These are phyloP conservation scores for Platyscelio sp. DNA, from an alignment of 2,888 invertebrate species.

Conservation along the genomic window DNA sequence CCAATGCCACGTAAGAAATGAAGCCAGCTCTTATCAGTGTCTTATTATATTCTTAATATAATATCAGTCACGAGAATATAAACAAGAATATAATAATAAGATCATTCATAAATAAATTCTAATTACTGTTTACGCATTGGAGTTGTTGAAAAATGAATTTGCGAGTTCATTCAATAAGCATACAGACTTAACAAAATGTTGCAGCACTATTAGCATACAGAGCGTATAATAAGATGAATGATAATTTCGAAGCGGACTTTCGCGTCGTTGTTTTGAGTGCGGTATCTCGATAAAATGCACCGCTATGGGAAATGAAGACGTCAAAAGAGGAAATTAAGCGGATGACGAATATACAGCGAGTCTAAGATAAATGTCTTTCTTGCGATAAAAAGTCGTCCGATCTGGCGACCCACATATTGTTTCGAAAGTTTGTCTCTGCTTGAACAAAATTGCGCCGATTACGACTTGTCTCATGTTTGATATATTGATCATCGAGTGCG, in stretches of 20 bases:
- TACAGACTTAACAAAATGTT: constrained; percentile 15
- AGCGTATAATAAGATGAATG: constrained; percentile 39
- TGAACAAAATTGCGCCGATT: constrained; percentile 43
- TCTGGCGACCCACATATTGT: constrained; percentile 31
- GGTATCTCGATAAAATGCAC: constrained; percentile 24
- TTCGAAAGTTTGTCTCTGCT: constrained; percentile 27
- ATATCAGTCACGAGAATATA: no score
- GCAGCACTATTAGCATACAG: constrained; percentile 24
- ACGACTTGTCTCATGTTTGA: constrained; percentile 43
- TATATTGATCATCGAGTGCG: constrained; percentile 39
- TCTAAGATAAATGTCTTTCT: constrained; percentile 80
- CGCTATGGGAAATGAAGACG: constrained; percentile 79
- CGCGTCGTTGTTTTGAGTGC: constrained; percentile 31
- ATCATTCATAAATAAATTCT: no score
- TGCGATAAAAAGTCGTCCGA: constrained; percentile 66
- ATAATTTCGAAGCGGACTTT: constrained; percentile 30
- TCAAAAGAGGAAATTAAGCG: constrained; percentile 82
- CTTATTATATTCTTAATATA: no score
- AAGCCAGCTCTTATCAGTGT: no score
- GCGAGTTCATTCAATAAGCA: not conserved
- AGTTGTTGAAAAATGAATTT: no score
- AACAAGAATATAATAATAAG: no score
- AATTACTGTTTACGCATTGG: no score
- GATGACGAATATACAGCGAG: constrained; percentile 81
- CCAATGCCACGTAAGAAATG: no score